Evolutionary conservation across 35 echinoderm and acorn worm genomes (phyloP).

Genomic region (Stichopus chloronotus): DNA sequence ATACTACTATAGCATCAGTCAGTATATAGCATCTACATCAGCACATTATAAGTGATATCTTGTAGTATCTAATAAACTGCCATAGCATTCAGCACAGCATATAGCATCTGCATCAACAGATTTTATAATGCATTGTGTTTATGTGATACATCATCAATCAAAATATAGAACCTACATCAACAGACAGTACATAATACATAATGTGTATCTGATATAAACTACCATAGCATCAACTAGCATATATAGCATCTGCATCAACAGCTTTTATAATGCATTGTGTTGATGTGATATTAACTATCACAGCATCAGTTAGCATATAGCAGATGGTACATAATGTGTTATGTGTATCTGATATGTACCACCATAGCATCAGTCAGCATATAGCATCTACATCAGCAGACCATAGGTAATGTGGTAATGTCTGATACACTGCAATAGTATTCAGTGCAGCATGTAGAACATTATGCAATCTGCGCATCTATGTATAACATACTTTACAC

Average conservation of each 20-base stretch:
- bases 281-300: slow-evolving; percentile 20
- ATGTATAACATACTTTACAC: no score
- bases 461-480: no score
- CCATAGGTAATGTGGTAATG: slow-evolving; percentile 61
- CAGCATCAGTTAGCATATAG: slow-evolving; percentile 67
- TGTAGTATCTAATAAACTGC: not conserved
- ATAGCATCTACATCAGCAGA: slow-evolving; percentile 90
- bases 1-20: slow-evolving; percentile 83
- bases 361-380: slow-evolving; percentile 69
- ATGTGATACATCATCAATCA: no score
- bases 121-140: slow-evolving; percentile 74
- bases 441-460: slow-evolving; percentile 80
- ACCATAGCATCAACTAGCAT: slow-evolving; percentile 65
- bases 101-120: slow-evolving; percentile 92
- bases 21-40: slow-evolving; percentile 82
- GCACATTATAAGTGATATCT: slow-evolving; percentile 82
- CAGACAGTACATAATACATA: not conserved
- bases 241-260: slow-evolving; percentile 85
- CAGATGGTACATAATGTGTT: not conserved
- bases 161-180: not conserved
- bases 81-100: slow-evolving; percentile 65
- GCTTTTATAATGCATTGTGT: slow-evolving; percentile 66
- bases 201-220: slow-evolving; percentile 78
- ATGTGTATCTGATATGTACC: slow-evolving; percentile 80
- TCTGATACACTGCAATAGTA: not conserved